Evolutionary conservation across 2,113 vertebrate species (phyloP).

Genomic region (Etheostoma cragini): DNA sequence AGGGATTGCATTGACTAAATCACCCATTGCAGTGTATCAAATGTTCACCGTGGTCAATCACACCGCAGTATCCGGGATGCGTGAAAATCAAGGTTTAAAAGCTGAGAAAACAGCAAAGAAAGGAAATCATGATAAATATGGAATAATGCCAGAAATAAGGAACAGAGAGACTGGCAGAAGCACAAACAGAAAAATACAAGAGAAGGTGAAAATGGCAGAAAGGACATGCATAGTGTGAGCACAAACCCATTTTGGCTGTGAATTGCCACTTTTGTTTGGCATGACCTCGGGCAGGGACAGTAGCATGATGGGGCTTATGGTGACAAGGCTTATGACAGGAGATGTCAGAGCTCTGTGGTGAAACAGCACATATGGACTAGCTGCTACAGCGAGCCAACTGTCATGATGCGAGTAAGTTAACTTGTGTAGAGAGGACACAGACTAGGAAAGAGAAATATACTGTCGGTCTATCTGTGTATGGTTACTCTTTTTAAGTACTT

Average conservation of each 20-base stretch:
- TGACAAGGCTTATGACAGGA: slow-evolving; percentile 71
- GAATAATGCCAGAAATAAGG: neutral
- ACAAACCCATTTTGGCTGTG: slow-evolving; percentile 47
- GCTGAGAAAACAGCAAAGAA: slow-evolving; percentile 7
- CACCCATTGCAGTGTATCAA: slow-evolving; percentile 43
- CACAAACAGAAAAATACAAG: slow-evolving; percentile 14
- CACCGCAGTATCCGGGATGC: slow-evolving; percentile 23
- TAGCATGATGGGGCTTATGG: slow-evolving; percentile 60
- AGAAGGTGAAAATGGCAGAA: slow-evolving; percentile 48
- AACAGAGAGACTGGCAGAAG: slow-evolving; percentile 27
- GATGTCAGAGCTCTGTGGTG: slow-evolving; percentile 66
- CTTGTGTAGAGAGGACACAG: slow-evolving; percentile 16
- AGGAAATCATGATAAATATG: slow-evolving; percentile 5
- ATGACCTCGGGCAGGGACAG: slow-evolving; percentile 51
- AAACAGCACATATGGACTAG: slow-evolving; percentile 75
- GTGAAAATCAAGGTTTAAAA: slow-evolving; percentile 32
- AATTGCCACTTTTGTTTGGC: slow-evolving; percentile 53
- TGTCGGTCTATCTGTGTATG: accelerated
- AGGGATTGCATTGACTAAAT: slow-evolving; percentile 62
- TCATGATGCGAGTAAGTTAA: slow-evolving; percentile 10
- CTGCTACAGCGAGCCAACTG: slow-evolving; percentile 33
- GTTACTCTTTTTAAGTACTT: neutral
- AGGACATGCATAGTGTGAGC: slow-evolving; percentile 33
- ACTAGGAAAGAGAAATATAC: neutral
- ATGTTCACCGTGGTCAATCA: slow-evolving; percentile 45